These are phyloP conservation scores for Timandra comae DNA, from an alignment of 2,888 invertebrate species.

Conservation along the genomic window DNA sequence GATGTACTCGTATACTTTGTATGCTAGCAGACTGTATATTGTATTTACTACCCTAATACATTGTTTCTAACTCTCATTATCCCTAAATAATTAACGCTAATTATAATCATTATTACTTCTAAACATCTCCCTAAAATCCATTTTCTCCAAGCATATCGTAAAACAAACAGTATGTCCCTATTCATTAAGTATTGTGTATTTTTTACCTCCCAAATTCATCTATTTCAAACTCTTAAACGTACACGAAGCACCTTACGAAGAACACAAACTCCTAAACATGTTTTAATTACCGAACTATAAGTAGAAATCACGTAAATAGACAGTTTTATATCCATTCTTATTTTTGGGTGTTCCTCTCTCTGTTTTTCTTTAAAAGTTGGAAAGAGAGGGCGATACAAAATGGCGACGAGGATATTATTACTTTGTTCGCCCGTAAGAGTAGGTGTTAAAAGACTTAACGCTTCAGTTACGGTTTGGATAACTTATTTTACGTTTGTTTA, in stretches of 20 bases:
- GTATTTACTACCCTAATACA: too few species aligned
- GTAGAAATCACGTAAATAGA: slow-evolving; percentile 36
- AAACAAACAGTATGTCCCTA: too few species aligned
- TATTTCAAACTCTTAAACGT: slow-evolving; percentile 2
- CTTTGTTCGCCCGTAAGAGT: slow-evolving; percentile 14
- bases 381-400: slow-evolving; percentile 27
- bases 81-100: too few species aligned
- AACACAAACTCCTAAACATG: slow-evolving; percentile 23
- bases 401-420: slow-evolving; percentile 22
- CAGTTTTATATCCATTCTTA: slow-evolving; percentile 30
- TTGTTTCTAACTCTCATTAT: too few species aligned
- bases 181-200: not conserved
- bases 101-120: too few species aligned
- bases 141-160: too few species aligned
- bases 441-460: slow-evolving; percentile 26
- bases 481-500: slow-evolving; percentile 25
- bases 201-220: not conserved
- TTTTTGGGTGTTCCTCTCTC: slow-evolving; percentile 34
- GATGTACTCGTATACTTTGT: too few species aligned
- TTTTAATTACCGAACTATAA: slow-evolving; percentile 37
- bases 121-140: too few species aligned
- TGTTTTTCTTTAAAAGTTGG: slow-evolving; percentile 24
- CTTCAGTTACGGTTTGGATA: slow-evolving; percentile 24
- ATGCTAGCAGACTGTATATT: too few species aligned
- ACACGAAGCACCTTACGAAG: slow-evolving; percentile 18